phyloP scores from a whole-genome alignment of 2,113 vertebrate genomes.

The Gadus chalcogrammus region DNA sequence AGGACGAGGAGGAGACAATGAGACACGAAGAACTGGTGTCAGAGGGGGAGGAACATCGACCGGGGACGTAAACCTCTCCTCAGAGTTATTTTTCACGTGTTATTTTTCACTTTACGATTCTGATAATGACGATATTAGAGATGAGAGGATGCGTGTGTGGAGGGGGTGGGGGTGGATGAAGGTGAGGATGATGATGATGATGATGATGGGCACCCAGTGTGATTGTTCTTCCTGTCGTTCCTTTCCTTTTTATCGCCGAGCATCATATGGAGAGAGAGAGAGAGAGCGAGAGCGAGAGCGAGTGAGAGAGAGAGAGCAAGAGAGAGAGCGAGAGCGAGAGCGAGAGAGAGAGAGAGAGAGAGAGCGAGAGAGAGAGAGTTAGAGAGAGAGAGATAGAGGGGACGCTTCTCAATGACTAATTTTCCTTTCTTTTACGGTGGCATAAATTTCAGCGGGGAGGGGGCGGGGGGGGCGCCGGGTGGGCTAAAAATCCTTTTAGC shows the following conservation, averaged over 20 bases:
- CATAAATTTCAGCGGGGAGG: slow-evolving; percentile 76
- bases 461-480: slow-evolving; percentile 53
- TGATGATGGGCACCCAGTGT: slow-evolving; percentile 54
- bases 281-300: not conserved
- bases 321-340: not conserved
- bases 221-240: slow-evolving; percentile 56
- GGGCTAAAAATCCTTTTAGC: slow-evolving; percentile 82
- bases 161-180: slow-evolving; percentile 21
- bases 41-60: slow-evolving; percentile 50
- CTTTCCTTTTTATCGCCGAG: slow-evolving; percentile 47
- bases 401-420: slow-evolving; percentile 71
- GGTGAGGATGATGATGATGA: too few relatives aligned
- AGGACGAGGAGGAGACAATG: slow-evolving; percentile 7
- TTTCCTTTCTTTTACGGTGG: slow-evolving; percentile 76
- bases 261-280: slow-evolving; percentile 47
- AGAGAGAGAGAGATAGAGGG: slow-evolving; percentile 12
- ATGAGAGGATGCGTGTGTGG: slow-evolving; percentile 28
- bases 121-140: slow-evolving; percentile 71
- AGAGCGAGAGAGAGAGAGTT: slow-evolving; percentile 46
- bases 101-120: slow-evolving; percentile 73
- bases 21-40: slow-evolving; percentile 22
- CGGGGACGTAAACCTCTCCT: slow-evolving; percentile 26
- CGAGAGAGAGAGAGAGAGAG: slow-evolving; percentile 23
- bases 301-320: not conserved
- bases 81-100: slow-evolving; percentile 54